Conservation (phyloP, 2,888 invertebrate species). For the Vanessa cardui region DNA sequence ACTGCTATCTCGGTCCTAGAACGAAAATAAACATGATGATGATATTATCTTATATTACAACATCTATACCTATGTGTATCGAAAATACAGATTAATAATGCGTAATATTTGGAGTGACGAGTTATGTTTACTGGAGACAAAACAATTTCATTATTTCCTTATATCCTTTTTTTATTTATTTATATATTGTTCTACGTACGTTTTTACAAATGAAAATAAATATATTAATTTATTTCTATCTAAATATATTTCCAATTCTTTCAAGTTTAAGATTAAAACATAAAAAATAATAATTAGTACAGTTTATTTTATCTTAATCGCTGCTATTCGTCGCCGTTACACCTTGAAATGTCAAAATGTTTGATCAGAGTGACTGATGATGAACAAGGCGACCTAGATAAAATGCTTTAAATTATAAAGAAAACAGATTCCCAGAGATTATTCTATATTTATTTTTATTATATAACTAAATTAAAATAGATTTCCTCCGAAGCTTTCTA, state of each 20-base stretch:
- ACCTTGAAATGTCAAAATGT: slow-evolving; percentile 47
- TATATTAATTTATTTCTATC: not conserved
- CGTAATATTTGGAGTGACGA: too few species aligned
- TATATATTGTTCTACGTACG: too few species aligned
- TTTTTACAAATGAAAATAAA: too few species aligned
- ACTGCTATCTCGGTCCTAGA: slow-evolving; percentile 84
- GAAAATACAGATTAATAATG: too few species aligned
- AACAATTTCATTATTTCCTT: too few species aligned
- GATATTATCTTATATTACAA: too few species aligned
- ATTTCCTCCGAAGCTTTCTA: not conserved
- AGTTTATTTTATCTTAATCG: slow-evolving; percentile 25
- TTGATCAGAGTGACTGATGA: slow-evolving; percentile 45
- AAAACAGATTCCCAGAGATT: not conserved
- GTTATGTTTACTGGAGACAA: too few species aligned
- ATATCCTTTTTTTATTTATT: too few species aligned
- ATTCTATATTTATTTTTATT: not conserved
- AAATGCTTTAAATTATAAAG: not conserved
- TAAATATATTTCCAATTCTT: not conserved
- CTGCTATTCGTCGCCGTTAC: slow-evolving; percentile 8
- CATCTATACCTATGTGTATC: too few species aligned
- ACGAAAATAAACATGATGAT: slow-evolving; percentile 47
- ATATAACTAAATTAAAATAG: not conserved
- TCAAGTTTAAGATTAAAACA: not conserved
- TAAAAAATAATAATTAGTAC: slow-evolving; percentile 17
- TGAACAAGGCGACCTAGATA: slow-evolving; percentile 29